A percentile compares a stretch with the other conserved stretches of the same genome.
phyloP scores from a whole-genome alignment of 2,888 invertebrate species.

The Clistopyga incitator region DNA sequence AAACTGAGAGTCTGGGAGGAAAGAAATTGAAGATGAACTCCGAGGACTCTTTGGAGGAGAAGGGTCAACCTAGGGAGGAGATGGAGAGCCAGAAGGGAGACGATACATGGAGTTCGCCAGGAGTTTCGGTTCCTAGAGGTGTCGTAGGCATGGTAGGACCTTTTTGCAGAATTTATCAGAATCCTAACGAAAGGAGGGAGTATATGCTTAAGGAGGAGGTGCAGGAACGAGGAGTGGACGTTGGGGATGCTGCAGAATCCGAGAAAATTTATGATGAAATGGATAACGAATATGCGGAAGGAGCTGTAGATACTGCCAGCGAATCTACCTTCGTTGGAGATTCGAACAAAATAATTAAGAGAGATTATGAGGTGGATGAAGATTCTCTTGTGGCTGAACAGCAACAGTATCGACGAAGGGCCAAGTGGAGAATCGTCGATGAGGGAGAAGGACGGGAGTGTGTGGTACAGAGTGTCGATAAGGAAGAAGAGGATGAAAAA shows the following conservation, averaged over 20 bases:
- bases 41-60: conserved; percentile 18
- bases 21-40: conserved; percentile 25
- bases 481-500: conserved; percentile 35
- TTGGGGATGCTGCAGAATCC: conserved; percentile 40
- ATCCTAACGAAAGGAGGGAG: conserved; percentile 76
- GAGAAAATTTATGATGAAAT: conserved; percentile 8
- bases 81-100: conserved; percentile 62
- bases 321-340: conserved; percentile 69
- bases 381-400: conserved; percentile 49
- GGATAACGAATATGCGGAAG: conserved; percentile 27
- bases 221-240: conserved; percentile 62
- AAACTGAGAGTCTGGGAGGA: background rate
- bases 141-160: conserved; percentile 80
- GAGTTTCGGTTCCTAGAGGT: conserved; percentile 75
- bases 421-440: conserved; percentile 78
- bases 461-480: conserved; percentile 17
- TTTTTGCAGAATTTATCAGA: conserved; percentile 74
- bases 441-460: conserved; percentile 69
- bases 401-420: conserved; percentile 70
- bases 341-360: conserved; percentile 26
- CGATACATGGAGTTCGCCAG: conserved; percentile 47
- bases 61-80: conserved; percentile 15
- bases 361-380: conserved; percentile 56
- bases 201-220: conserved; percentile 79
- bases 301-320: conserved; percentile 65